Evolutionary conservation across 2,113 vertebrate species (phyloP).

Genomic region (Phylloscopus whistleri): DNA sequence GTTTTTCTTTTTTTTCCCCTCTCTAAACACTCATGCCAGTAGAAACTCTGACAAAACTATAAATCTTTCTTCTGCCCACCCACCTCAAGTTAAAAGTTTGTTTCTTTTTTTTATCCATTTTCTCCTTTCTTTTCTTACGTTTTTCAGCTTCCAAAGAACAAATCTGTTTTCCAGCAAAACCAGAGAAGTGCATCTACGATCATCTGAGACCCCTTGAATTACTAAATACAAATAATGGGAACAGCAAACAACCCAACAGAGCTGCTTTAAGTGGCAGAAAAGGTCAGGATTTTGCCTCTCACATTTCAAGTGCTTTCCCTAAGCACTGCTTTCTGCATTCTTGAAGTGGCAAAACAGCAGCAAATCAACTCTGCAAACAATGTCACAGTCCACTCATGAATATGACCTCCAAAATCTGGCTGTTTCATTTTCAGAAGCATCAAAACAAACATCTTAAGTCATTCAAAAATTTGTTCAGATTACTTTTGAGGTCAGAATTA

Average conservation of each 20-base stretch:
- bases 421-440: not conserved
- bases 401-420: not conserved
- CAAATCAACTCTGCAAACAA: not conserved
- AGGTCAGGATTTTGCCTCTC: not conserved
- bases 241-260: not conserved
- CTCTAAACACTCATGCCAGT: not conserved
- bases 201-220: not conserved
- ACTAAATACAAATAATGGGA: not conserved
- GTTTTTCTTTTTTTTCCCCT: not conserved
- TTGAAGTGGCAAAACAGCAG: not conserved
- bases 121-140: not conserved
- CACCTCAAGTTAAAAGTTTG: not conserved
- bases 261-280: not conserved
- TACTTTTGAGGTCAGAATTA: not conserved
- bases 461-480: not conserved
- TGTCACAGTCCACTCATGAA: not conserved
- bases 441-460: not conserved
- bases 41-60: not conserved
- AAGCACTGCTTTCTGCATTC: not conserved
- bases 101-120: not conserved
- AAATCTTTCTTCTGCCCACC: not conserved
- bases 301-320: not conserved
- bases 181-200: not conserved
- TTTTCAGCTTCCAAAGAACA: not conserved
- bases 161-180: not conserved